phyloP scores from a whole-genome alignment of 1,140 invertebrate genomes.

The Tenebrio molitor region DNA sequence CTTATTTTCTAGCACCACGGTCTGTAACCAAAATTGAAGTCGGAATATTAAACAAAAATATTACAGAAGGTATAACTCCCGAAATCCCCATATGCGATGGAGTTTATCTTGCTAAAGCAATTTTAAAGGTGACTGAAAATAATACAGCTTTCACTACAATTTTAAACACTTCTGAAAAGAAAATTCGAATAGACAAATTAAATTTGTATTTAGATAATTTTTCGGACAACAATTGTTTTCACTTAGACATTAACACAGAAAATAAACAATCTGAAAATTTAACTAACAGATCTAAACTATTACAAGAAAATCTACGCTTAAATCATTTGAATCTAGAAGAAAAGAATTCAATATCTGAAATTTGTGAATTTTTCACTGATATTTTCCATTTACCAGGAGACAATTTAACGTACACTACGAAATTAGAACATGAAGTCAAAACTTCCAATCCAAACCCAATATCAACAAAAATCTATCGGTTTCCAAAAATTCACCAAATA shows the following conservation, averaged over 20 bases:
- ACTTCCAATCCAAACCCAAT: conserved; percentile 55
- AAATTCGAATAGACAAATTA: too few species aligned
- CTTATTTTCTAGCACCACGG: neutral
- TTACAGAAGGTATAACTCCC: conserved; percentile 44
- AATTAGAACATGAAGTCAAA: conserved; percentile 58
- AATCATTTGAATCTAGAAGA: conserved; percentile 52
- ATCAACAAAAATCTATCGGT: conserved; percentile 60
- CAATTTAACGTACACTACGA: conserved; percentile 45
- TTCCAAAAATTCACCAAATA: conserved; percentile 63
- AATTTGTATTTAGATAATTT: too few species aligned
- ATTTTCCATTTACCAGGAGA: conserved; percentile 56
- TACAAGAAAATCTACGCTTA: conserved; percentile 38
- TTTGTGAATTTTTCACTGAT: conserved; percentile 54
- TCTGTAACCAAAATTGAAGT: conserved; percentile 45
- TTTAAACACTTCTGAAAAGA: conserved; percentile 50
- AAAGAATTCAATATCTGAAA: neutral
- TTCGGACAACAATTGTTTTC: conserved; percentile 18
- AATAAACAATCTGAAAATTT: neutral
- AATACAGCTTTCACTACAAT: conserved; percentile 47
- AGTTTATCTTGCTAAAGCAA: conserved; percentile 45
- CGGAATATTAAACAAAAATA: conserved; percentile 44
- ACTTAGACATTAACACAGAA: conserved; percentile 10
- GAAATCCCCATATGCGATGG: conserved; percentile 45
- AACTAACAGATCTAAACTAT: neutral
- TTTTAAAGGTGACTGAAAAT: conserved; percentile 38